phyloP scores from a whole-genome alignment of 2,113 vertebrate genomes.

The Pollimyrus isidori region DNA sequence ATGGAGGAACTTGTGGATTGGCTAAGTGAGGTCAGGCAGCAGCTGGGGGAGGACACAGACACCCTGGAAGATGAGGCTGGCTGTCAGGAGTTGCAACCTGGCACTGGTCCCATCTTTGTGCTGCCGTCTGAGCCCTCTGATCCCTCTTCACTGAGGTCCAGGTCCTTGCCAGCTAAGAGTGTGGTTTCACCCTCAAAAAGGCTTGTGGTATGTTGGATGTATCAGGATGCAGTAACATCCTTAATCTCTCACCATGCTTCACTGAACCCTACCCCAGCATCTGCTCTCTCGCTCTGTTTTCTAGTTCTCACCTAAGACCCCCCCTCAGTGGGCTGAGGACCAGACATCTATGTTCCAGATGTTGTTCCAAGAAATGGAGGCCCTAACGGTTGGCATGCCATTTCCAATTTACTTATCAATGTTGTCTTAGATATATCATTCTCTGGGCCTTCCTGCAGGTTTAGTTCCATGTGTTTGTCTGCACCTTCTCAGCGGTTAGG shows the following conservation, averaged over 20 bases:
- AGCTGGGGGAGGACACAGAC: slow-evolving; percentile 71
- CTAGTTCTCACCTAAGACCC: slow-evolving; percentile 84
- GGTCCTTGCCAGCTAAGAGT: slow-evolving; percentile 73
- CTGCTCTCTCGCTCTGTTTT: neutral
- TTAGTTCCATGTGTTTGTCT: neutral
- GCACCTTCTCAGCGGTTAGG: neutral
- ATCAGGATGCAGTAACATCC: neutral
- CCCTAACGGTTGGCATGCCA: slow-evolving; percentile 73
- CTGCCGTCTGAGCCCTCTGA: slow-evolving; percentile 51
- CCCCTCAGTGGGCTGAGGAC: slow-evolving; percentile 91
- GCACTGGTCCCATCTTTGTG: slow-evolving; percentile 59
- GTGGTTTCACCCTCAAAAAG: slow-evolving; percentile 76
- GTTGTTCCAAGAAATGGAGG: slow-evolving; percentile 90
- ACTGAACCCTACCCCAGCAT: neutral
- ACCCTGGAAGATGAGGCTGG: slow-evolving; percentile 48
- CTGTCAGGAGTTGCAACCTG: slow-evolving; percentile 38
- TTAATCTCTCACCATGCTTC: neutral
- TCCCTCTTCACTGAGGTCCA: slow-evolving; percentile 65
- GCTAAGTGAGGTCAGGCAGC: slow-evolving; percentile 79
- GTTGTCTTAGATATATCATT: neutral
- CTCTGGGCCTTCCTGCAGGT: neutral
- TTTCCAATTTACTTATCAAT: neutral
- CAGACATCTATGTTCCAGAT: slow-evolving; percentile 84
- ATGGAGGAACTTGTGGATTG: slow-evolving; percentile 83
- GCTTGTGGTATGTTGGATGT: slow-evolving; percentile 64